Base-by-base conservation (phyloP, 2,888 invertebrate genomes). In the Leptinotarsa tumamoca region DNA sequence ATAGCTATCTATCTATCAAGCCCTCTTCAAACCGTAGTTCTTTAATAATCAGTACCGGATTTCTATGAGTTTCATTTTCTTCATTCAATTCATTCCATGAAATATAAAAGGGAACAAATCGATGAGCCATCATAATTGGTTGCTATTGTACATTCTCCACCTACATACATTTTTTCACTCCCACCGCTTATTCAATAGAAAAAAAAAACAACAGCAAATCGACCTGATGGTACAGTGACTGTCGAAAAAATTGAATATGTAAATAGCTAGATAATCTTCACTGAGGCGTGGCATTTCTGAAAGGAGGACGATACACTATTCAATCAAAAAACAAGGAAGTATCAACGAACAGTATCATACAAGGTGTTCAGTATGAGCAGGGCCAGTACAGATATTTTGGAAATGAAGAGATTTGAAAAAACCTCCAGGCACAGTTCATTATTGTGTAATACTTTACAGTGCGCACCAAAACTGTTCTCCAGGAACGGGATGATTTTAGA, bases 71-170 rank as follows among this genome's bases (percentile, higher is more conserved):
- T 43, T 43, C 43, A 5, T 52, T 52, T 52, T 52, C 15, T 7
- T 52, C 52, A 52, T n/a, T n/a, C 4, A 17, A 15, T 52, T 52
- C 52, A 52, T 58, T 54, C 23, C 21, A 58, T 4, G 23, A 58
- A 58, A 21, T 21, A 58, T 23, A 14, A 10, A 23, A 52, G 52
- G 17, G 52, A 52, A 17, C n/a, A 52, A 52, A 58, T 10, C 23
- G 58, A 58, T 58, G 58, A 58, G 58, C 21, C 23, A 58, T 27
- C 58, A 23, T 58, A 58, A 58, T 58, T 58, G 58, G 21, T 56
- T 17, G 7, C 56, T 21, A 14, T 58, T 58, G 58, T 23, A 15
- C 23, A 58, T 23, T 23, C 23, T 58, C 58, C 23, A 58, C 58
- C 58, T 58, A 58, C 58, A 23, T 17, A 58, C 23, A 58, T 58